Base-by-base conservation (phyloP, 2,113 vertebrate species). In the Sigmodon hispidus region DNA sequence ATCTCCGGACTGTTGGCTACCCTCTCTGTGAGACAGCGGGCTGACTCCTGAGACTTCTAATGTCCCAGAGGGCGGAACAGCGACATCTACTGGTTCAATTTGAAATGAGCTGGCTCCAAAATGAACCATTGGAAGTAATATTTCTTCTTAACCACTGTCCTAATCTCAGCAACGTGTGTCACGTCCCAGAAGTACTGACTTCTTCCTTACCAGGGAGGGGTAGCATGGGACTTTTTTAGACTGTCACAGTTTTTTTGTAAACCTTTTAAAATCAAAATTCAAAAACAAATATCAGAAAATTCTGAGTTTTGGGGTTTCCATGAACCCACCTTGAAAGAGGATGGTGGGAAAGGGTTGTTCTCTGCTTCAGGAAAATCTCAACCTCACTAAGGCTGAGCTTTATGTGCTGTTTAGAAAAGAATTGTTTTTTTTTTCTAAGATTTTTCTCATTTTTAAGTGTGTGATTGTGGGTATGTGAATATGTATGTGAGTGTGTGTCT, bases 21-120 rank as follows among this genome's bases (percentile, higher is more conserved):
- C 59, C 26, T 16, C 4, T 7, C 1, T 45, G 80, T n/a, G n/a
- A n/a, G n/a, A n/a, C n/a, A n/a, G n/a, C n/a, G 34, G 80, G 34
- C 31, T 52, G 31, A 45, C n/a, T 22, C 3, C 6, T 3, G 36
- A 10, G 7, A 26, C 22, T 19, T 16, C 3, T 3, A 4, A 40
- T 45, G 85, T 89, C n/a, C 55, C 75, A 50, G 21, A 85, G 80
- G n/a, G n/a, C 57, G 43, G 81, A 43, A 36, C 40, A 95, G 65
- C 31, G 91, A 70, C 96, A 90, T 65, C 89, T 97, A n/a, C 24
- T 94, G 94, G 89, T 48, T 45, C 0, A 3, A 9, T 73, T 79
- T 87, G 63, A 87, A 94, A 79, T n/a, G 80, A 67, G n/a, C 67
- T 87, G 73, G 43, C 83, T 87, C 84, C 77, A 67, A 88, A 69